Base-by-base conservation (phyloP, 2,888 invertebrate species). In the Eupithecia exiguata region DNA sequence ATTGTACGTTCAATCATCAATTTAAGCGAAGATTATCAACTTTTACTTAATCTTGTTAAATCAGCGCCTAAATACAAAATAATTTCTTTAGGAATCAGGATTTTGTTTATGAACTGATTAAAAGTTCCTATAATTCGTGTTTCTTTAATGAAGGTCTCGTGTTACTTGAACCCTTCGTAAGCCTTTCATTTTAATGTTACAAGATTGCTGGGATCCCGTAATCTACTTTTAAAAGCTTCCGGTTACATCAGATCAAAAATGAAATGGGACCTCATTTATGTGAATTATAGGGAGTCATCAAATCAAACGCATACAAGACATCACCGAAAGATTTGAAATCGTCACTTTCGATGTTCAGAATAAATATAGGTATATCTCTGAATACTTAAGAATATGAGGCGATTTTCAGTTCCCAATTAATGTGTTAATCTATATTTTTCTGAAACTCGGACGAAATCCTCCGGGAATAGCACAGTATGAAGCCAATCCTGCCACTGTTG, bases 401-500 rank as follows among this genome's bases (percentile, higher is more conserved):
- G n/a, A 5, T 36, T 49, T 69, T 35, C 62, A 70, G 12, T 67
- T 6, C 49, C 10, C 40, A 72, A 72, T 72, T 63, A 70, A 69
- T 36, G 65, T 65, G 40, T 21, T 18, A 71, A 78, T 76, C 63
- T 49, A 43, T 74, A 53, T 77, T 35, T 75, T 77, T 76, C 74
- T 75, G 66, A 65, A 36, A 67, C 70, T 72, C 72, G 35, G 70
- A 70, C 49, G n/a, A 73, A 74, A 43, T 73, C 74, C 74, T n/a
- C 12, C 46, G 71, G 72, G 71, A 73, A 61, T 73, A 30, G 68
- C 40, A 58, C 63, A 72, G 74, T 70, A 85, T 81, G 87, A 87
- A 89, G 84, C 85, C 83, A 86, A 83, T 85, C 83, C 84, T 75
- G 80, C 80, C 83, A 75, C 80, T 91, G 86, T 92, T 91, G 91